A percentile compares a stretch with the other conserved stretches of the same genome.
phyloP scores from a whole-genome alignment of 2,113 vertebrate genomes.

The Megatriorchis doriae region DNA sequence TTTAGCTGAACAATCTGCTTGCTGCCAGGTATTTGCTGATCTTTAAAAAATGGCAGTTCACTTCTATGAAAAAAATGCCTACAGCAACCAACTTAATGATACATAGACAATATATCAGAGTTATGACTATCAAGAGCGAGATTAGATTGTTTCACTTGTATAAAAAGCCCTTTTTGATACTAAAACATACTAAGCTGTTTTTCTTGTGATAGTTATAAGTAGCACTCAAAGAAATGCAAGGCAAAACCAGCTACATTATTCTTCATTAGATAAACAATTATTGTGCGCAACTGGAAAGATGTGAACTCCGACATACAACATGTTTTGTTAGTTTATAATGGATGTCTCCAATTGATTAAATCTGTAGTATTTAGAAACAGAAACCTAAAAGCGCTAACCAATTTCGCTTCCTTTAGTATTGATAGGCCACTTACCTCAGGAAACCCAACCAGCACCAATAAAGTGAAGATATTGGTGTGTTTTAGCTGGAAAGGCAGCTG shows the following conservation, averaged over 20 bases:
- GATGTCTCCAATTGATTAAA: not conserved
- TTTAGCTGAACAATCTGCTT: not conserved
- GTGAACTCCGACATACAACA: not conserved
- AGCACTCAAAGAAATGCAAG: not conserved
- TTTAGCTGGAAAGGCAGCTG: constrained; percentile 90
- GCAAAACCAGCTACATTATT: not conserved
- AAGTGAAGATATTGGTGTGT: constrained; percentile 94
- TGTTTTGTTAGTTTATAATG: not conserved
- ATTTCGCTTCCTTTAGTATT: not conserved
- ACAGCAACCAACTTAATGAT: not conserved
- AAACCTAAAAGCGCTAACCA: not conserved
- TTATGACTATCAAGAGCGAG: not conserved
- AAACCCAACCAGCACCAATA: constrained; percentile 93
- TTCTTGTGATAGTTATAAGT: not conserved
- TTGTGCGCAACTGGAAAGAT: not conserved
- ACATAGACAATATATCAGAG: not conserved
- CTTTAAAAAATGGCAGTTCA: not conserved
- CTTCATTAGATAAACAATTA: not conserved
- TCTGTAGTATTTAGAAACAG: rapidly evolving
- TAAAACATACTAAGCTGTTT: not conserved
- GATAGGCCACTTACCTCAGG: constrained; percentile 80
- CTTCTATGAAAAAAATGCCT: not conserved
- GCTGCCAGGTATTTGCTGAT: not conserved
- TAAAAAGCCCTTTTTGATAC: not conserved
- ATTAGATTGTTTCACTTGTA: not conserved